Conservation (phyloP, 1,140 invertebrate genomes). For the Drosophila mayri region DNA sequence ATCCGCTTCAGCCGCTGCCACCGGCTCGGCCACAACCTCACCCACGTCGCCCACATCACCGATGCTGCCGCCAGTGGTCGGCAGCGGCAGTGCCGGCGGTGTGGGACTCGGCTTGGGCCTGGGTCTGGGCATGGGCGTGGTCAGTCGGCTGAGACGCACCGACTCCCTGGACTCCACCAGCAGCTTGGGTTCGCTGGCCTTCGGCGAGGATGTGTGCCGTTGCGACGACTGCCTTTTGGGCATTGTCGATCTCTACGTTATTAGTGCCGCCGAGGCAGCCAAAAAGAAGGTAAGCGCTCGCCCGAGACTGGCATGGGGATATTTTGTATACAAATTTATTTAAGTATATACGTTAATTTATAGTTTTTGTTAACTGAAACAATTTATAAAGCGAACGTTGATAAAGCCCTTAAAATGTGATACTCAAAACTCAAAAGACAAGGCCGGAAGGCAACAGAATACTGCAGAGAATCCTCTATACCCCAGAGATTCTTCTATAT, state of each 20-base stretch:
- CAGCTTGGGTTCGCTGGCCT: slow-evolving; percentile 89
- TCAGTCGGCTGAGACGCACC: slow-evolving; percentile 87
- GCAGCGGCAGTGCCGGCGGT: slow-evolving; percentile 85
- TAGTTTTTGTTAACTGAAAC: too few relatives aligned
- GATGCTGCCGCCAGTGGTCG: slow-evolving; percentile 80
- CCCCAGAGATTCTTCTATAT: not conserved
- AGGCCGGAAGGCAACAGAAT: not conserved
- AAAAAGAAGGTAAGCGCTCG: slow-evolving; percentile 89
- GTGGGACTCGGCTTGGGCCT: slow-evolving; percentile 37
- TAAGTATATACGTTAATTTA: too few relatives aligned
- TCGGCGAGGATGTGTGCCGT: slow-evolving; percentile 90
- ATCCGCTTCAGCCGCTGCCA: slow-evolving; percentile 86
- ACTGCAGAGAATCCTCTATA: too few relatives aligned
- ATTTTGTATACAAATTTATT: too few relatives aligned
- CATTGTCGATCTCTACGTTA: slow-evolving; percentile 90
- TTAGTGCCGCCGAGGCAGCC: slow-evolving; percentile 87
- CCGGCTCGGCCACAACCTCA: slow-evolving; percentile 85
- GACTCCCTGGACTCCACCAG: slow-evolving; percentile 92
- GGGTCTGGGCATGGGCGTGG: slow-evolving; percentile 72
- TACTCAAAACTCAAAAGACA: not conserved
- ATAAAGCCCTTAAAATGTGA: not conserved
- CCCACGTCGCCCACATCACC: slow-evolving; percentile 85
- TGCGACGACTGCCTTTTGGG: slow-evolving; percentile 94
- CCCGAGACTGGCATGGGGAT: not conserved
- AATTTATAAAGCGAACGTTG: not conserved